Conservation (phyloP, 2,888 invertebrate species). For the Leucoma salicis region DNA sequence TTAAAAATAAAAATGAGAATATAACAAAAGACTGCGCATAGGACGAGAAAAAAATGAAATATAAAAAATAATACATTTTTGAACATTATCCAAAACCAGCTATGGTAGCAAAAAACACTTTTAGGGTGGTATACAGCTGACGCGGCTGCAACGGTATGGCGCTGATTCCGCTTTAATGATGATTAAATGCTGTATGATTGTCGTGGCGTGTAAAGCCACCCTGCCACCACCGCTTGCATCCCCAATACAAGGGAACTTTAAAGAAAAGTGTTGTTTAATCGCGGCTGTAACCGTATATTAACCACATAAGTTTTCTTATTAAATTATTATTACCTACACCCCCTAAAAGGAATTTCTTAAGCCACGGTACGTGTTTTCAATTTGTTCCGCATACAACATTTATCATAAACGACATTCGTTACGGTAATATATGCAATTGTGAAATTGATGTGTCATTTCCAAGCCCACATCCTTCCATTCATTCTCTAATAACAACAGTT, state of each 20-base stretch:
- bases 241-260: slow-evolving; percentile 22
- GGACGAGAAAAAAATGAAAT: neutral
- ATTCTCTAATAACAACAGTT: slow-evolving; percentile 27
- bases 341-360: too few species aligned
- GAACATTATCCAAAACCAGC: slow-evolving; percentile 48
- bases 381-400: neutral
- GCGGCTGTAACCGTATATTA: slow-evolving; percentile 4
- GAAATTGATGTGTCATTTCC: slow-evolving; percentile 52
- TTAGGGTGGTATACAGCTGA: slow-evolving; percentile 62
- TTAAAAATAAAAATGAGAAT: neutral
- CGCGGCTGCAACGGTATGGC: slow-evolving; percentile 57
- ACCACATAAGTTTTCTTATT: neutral
- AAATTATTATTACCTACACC: too few species aligned
- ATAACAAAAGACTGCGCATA: neutral
- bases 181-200: slow-evolving; percentile 79
- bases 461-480: slow-evolving; percentile 53
- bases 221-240: slow-evolving; percentile 15
- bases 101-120: slow-evolving; percentile 54
- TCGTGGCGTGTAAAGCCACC: slow-evolving; percentile 52
- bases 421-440: slow-evolving; percentile 23
- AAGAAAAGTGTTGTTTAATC: slow-evolving; percentile 25
- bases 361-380: neutral
- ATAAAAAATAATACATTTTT: slow-evolving; percentile 29
- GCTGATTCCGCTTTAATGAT: slow-evolving; percentile 78
- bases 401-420: slow-evolving; percentile 21